Conservation (phyloP, 2,888 invertebrate genomes). For the Stenodema calcarata region DNA sequence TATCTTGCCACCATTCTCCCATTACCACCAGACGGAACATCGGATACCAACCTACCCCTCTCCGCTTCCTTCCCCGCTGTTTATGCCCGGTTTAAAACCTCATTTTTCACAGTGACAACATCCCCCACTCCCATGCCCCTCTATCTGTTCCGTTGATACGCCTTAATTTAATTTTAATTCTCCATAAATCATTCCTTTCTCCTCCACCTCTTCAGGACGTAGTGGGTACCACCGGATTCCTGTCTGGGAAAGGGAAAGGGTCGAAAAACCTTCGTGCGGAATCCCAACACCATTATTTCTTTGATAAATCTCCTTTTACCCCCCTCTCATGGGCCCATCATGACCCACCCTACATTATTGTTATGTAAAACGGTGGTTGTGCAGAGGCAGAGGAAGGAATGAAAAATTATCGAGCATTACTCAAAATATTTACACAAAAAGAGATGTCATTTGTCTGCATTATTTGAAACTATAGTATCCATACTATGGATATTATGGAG, state of each 20-base stretch:
- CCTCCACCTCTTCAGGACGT: neutral
- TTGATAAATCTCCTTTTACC: constrained; percentile 9
- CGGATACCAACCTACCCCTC: neutral
- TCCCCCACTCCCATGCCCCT: neutral
- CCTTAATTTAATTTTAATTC: constrained; percentile 43
- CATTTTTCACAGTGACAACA: constrained; percentile 34
- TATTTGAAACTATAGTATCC: too few species aligned
- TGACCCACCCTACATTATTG: neutral
- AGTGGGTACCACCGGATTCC: neutral
- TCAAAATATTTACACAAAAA: neutral
- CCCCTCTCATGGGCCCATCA: neutral
- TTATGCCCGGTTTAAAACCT: constrained; percentile 39
- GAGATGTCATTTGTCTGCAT: neutral
- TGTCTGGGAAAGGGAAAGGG: neutral
- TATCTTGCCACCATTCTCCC: neutral
- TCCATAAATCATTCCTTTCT: constrained; percentile 36
- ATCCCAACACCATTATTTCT: neutral
- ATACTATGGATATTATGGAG: too few species aligned
- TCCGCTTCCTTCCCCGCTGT: neutral
- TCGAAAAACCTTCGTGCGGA: neutral
- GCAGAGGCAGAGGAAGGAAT: neutral
- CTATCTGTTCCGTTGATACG: constrained; percentile 8
- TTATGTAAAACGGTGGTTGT: neutral
- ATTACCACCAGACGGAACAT: neutral
- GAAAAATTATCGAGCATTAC: neutral